Evolutionary conservation across 2,888 invertebrate genomes (phyloP), one percentile per base, ranked within the genome.

Genomic region (Amphipyra tragopoginis): DNA sequence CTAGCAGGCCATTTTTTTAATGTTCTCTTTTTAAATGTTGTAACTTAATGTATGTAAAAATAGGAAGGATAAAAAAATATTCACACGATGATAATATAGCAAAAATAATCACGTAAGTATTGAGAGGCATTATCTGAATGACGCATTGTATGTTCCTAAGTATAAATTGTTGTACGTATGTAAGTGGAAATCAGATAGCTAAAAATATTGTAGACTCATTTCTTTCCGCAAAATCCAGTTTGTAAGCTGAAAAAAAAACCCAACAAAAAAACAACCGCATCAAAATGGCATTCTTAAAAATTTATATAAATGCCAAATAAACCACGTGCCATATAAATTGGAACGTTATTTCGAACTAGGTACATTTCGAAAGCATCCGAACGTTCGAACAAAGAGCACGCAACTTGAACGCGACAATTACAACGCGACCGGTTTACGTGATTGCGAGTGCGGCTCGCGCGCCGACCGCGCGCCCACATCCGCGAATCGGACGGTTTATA

Each of bases 351-450:
- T 87, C 85, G 86, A 88, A 86, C 85, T 85, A 82, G 82, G 80
- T 87, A 86, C 83, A 85, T 92, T 92, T 91, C 87, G 90, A 93
- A 93, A 92, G 92, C 90, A 87, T 83, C 75, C 77, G 79, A 79
- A 77, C 75, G 86, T 73, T 79, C 72, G 86, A 90, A 93, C 92
- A 93, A 93, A 93, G 93, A 92, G 85, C 90, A 91, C 93, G 93
- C 93, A 93, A 88, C 83, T 85, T 76, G 80, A 81, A 83, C 88
- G 88, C 90, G 88, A 85, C 89, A 85, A 85, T 86, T 85, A 86
- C 84, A 84, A 86, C 49, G 75, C 89, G 89, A 84, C 87, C 86
- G 84, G 86, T 84, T 84, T 80, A 64, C 47, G 75, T 72, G 73
- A 72, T 73, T 68, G 74, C 58, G 68, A 64, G 43, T 47, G 67